phyloP scores from a whole-genome alignment of 2,113 vertebrate species.

The Bambusicola thoracicus region DNA sequence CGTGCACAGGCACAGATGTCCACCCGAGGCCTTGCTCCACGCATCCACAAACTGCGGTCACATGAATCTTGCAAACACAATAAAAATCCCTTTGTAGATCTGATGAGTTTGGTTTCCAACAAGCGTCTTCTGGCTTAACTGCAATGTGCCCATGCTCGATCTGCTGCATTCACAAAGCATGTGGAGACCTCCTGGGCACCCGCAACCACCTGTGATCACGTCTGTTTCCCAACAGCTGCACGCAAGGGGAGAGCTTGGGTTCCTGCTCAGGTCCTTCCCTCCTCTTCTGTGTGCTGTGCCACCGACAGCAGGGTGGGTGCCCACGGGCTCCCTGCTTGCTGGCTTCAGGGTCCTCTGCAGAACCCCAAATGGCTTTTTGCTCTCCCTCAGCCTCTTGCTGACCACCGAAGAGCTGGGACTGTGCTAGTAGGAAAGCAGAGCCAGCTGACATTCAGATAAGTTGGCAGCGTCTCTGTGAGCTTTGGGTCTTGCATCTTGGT shows the following conservation, averaged over 20 bases:
- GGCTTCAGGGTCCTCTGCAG: background rate
- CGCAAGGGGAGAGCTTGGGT: background rate
- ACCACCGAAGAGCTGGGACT: background rate
- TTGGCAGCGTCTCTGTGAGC: background rate
- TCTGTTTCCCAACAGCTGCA: background rate
- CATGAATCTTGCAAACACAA: background rate
- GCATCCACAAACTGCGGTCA: background rate
- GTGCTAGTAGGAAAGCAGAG: background rate
- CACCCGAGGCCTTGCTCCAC: background rate
- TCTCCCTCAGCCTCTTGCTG: background rate
- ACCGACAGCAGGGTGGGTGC: background rate
- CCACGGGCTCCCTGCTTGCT: rapidly evolving
- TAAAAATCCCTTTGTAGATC: background rate
- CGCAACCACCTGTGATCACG: background rate
- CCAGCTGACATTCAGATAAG: rapidly evolving
- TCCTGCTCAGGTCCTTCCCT: background rate
- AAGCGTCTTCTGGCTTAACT: background rate
- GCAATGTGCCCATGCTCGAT: rapidly evolving
- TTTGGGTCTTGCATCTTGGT: background rate
- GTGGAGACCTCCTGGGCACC: rapidly evolving
- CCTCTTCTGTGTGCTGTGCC: rapidly evolving
- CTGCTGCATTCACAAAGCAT: background rate
- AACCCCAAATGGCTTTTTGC: background rate
- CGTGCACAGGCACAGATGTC: background rate
- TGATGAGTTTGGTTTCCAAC: background rate